Evolutionary conservation across 2,797 vertebrate genomes (phyloP), one percentile per base, ranked within the genome.

Genomic region (Lerista edwardsae): DNA sequence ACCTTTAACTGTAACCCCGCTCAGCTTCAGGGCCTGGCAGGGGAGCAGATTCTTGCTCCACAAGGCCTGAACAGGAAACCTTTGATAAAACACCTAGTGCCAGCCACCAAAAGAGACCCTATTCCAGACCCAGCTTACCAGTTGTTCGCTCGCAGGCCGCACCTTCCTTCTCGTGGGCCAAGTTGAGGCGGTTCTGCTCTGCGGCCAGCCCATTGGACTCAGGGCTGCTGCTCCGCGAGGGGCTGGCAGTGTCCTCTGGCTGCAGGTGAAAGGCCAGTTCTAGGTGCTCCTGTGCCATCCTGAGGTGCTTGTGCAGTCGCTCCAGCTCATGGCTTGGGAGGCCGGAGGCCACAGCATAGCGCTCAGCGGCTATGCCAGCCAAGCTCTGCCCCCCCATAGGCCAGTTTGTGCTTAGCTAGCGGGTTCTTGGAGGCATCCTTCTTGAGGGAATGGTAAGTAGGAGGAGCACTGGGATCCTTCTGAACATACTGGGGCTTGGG

Each of bases 141-240:
- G 91, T 93, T 71, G 87, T 76, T 95, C 97, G 96, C 87, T 97
- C 97, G 0, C 95, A 96, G 2, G 93, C 9, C 0, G 95, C 88
- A 0, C 94, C 96, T 76, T 97, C 97, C 83, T 97, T 97, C 85
- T 98, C 98, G 0, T 98, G 97, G 9, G 97, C 97, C 0, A 97
- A 95, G 94, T 98, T 98, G 76, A 98, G 97, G 65, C 97, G 96
- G 95, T 98, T 98, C 96, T 98, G 98, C 91, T 98, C 97, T 0
- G 96, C 96, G 0, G 97, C 96, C 0, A 96, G 96, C 9, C 96
- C 95, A 10, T 97, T 97, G 82, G 96, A 96, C 94, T 97, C 97
- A 0, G 97, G 97, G 91, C 97, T 97, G 95, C 96, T 97, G 94
- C 97, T 98, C 79, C 97, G 92, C 0, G 97, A 95, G 2, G 96